Percentiles rank a stretch among this genome's conserved stretches.
These are phyloP conservation scores for Tetrao urogallus DNA, from an alignment of 2,113 vertebrate species.

Conservation along the genomic window DNA sequence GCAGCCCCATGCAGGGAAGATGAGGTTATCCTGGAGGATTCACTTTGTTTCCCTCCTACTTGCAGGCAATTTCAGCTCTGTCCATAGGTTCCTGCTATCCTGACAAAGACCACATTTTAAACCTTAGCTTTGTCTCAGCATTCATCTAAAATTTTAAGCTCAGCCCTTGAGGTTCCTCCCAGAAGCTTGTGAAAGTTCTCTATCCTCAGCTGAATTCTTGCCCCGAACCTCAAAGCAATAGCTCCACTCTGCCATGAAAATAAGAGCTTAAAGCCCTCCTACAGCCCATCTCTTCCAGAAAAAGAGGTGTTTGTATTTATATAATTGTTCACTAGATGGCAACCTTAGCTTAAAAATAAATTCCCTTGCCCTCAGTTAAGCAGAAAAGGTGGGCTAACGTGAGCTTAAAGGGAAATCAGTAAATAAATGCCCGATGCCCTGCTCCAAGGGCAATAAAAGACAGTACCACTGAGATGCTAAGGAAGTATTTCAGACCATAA, in stretches of 20 bases:
- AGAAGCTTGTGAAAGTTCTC: not conserved
- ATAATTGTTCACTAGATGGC: slow-evolving; percentile 41
- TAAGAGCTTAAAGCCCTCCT: not conserved
- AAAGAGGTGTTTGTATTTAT: not conserved
- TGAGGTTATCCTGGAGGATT: not conserved
- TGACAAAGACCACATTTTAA: not conserved
- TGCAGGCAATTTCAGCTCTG: not conserved
- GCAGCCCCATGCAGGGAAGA: not conserved
- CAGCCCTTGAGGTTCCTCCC: not conserved
- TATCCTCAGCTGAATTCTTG: not conserved
- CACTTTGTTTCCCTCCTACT: not conserved
- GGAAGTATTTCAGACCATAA: not conserved
- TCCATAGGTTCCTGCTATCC: not conserved
- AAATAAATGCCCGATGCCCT: not conserved
- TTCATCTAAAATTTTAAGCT: not conserved
- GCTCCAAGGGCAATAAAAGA: not conserved
- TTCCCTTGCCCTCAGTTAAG: not conserved
- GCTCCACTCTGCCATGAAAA: not conserved
- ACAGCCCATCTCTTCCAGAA: not conserved
- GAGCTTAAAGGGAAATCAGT: not conserved
- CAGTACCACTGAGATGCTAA: not conserved
- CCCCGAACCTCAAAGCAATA: not conserved
- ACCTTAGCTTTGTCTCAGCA: not conserved
- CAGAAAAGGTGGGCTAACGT: not conserved
- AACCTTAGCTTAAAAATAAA: not conserved